phyloP scores from a whole-genome alignment of 2,888 invertebrate genomes.

The Xestia c-nigrum region DNA sequence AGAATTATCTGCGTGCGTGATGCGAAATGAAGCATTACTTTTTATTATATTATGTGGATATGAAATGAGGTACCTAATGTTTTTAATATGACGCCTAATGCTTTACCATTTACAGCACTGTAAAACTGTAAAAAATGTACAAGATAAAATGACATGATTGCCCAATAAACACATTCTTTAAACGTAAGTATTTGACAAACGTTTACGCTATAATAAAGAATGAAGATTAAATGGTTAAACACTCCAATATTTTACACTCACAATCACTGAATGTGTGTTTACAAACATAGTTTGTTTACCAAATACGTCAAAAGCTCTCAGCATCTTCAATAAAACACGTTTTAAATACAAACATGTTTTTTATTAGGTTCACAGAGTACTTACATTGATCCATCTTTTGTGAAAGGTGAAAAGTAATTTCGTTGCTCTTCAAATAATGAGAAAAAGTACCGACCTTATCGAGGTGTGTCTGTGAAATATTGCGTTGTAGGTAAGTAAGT shows the following conservation, averaged over 20 bases:
- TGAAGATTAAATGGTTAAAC: background rate
- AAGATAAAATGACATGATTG: slow-evolving; percentile 17
- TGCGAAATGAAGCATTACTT: slow-evolving; percentile 13
- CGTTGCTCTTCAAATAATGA: slow-evolving; percentile 41
- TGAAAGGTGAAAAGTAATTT: slow-evolving; percentile 49
- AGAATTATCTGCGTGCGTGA: slow-evolving; percentile 10
- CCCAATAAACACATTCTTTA: slow-evolving; percentile 11
- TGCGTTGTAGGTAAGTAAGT: slow-evolving; percentile 28
- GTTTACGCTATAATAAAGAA: slow-evolving; percentile 14
- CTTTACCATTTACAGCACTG: slow-evolving; percentile 1
- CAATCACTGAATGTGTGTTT: slow-evolving; percentile 22
- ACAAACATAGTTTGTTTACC: slow-evolving; percentile 22
- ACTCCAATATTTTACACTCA: slow-evolving; percentile 10
- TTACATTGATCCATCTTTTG: slow-evolving; percentile 39
- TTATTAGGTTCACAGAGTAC: slow-evolving; percentile 34
- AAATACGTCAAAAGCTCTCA: slow-evolving; percentile 39
- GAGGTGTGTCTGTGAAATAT: slow-evolving; percentile 37
- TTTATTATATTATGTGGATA: slow-evolving; percentile 22
- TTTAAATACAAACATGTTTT: slow-evolving; percentile 47
- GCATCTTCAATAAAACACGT: slow-evolving; percentile 34
- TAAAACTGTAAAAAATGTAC: slow-evolving; percentile 35
- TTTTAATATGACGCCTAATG: slow-evolving; percentile 10
- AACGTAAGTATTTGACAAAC: background rate
- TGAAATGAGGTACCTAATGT: slow-evolving; percentile 1
- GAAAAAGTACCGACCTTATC: slow-evolving; percentile 25